phyloP scores from a whole-genome alignment of 92 coral and sea anemone species.

The Phenganax marumi region DNA sequence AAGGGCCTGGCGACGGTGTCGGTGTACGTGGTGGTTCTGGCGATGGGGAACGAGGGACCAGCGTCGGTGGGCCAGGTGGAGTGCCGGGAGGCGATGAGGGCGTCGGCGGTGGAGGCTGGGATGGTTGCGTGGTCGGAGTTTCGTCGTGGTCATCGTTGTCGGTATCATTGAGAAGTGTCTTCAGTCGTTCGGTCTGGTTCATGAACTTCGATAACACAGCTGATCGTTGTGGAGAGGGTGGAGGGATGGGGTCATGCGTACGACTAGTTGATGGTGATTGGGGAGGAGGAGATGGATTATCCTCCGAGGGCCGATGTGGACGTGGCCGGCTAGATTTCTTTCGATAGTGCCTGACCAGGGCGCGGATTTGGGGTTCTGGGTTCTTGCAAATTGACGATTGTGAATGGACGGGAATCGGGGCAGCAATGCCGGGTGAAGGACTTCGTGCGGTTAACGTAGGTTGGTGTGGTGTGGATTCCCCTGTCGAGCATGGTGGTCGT shows the following conservation, averaged over 20 bases:
- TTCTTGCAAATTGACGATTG: conserved; percentile 5
- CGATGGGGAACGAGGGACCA: conserved; percentile 11
- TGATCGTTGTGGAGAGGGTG: too few relatives aligned
- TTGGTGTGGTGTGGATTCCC: too few relatives aligned
- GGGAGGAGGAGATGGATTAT: too few relatives aligned
- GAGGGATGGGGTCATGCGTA: too few relatives aligned
- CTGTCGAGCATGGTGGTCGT: too few relatives aligned
- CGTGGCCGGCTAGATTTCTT: conserved; percentile 16
- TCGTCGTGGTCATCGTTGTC: too few relatives aligned
- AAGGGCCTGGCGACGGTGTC: not conserved
- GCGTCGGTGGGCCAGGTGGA: conserved; percentile 15
- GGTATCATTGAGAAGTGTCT: too few relatives aligned
- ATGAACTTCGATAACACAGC: not conserved
- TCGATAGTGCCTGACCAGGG: conserved; percentile 23
- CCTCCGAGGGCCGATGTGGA: conserved; percentile 27
- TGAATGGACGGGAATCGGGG: conserved; percentile 29
- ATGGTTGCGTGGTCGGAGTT: too few relatives aligned
- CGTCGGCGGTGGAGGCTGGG: too few relatives aligned
- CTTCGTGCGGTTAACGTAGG: conserved; percentile 9
- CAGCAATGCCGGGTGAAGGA: conserved; percentile 21
- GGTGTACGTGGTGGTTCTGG: conserved; percentile 15
- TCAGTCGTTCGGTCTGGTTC: not conserved
- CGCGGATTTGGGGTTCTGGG: conserved; percentile 5
- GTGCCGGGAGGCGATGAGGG: too few relatives aligned
- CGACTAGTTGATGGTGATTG: too few relatives aligned